Evolutionary conservation across 37 sponge, comb jelly and placozoan genomes (phyloP), one percentile per base, ranked within the genome.

Genomic region (Dysidea cf. avara): DNA sequence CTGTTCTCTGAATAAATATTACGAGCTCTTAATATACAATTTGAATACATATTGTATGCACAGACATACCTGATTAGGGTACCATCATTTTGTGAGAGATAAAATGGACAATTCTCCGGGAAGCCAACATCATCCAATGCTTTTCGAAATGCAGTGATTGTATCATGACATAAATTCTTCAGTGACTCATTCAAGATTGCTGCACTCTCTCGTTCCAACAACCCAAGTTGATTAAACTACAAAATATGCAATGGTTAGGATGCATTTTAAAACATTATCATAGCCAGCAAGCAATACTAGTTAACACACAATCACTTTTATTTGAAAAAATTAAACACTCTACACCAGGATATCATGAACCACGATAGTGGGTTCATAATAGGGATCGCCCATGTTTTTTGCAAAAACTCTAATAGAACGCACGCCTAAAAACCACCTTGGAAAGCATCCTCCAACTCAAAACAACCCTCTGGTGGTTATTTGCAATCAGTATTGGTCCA

Each of bases 1-100:
- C n/a, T n/a, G n/a, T n/a, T n/a, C n/a, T n/a, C n/a, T n/a, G n/a
- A n/a, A n/a, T n/a, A n/a, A n/a, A n/a, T n/a, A n/a, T n/a, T n/a
- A n/a, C n/a, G n/a, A n/a, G n/a, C n/a, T n/a, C n/a, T n/a, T 49
- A 49, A 18, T 18, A 49, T 49, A 49, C 52, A 18, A 49, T 13
- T 49, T 18, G 13, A 49, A 49, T 13, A 18, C 28, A 60, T 60
- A 17, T 17, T 60, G 14, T 20, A 16, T 17, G 63, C 63, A 54
- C 40, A 20, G n/a, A 2, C 64, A 16, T 12, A 92, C 93, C 89
- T 92, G 61, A 92, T 88, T 39, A 92, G 72, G 20, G 93, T 92
- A n/a, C 93, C 88, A 77, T 92, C 93, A 72, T 92, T 92, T 47
- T 92, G 89, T 17, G 93, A 87, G 29, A 92, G 78, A 75, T 69